Evolutionary conservation across 2,797 vertebrate genomes (phyloP).

Genomic region (Fratercula arctica): DNA sequence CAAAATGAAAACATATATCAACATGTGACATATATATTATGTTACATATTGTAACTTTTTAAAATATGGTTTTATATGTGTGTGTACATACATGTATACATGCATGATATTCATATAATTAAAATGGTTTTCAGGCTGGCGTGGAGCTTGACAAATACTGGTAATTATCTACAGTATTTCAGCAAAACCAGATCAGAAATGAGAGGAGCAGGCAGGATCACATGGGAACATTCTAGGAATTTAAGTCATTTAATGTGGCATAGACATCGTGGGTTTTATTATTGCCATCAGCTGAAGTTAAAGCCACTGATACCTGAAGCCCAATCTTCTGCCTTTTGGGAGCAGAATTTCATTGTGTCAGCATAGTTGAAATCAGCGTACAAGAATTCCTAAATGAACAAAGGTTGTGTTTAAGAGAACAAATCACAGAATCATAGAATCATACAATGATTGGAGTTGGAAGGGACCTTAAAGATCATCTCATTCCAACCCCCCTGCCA

Average conservation of each 20-base stretch:
- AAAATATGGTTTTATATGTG: background rate
- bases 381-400: background rate
- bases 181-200: constrained; percentile 46
- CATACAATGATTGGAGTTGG: background rate
- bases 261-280: constrained; percentile 7
- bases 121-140: background rate
- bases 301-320: background rate
- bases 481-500: background rate
- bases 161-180: background rate
- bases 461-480: background rate
- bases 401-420: background rate
- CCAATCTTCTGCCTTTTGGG: background rate
- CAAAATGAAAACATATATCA: constrained; percentile 26
- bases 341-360: background rate
- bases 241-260: background rate
- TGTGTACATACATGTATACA: background rate
- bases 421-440: background rate
- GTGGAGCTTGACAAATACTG: background rate
- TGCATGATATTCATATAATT: background rate
- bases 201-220: background rate
- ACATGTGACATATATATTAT: background rate
- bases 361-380: background rate
- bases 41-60: background rate
- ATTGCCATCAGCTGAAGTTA: background rate
- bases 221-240: constrained; percentile 1